Evolutionary conservation across 2,113 vertebrate genomes (phyloP).

Genomic region (Scopus umbretta): DNA sequence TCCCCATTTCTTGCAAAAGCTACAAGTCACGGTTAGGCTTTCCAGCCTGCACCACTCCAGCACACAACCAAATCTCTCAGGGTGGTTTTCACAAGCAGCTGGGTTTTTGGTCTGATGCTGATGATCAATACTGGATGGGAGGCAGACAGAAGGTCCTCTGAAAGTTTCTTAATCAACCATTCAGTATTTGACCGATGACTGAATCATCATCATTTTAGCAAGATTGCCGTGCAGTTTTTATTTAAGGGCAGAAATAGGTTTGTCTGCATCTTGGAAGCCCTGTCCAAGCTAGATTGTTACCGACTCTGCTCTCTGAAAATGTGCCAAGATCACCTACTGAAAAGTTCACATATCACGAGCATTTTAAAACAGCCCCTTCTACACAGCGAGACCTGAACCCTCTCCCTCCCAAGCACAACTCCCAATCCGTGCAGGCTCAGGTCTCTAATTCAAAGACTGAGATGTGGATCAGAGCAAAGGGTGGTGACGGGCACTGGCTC

Average conservation of each 20-base stretch:
- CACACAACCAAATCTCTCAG: background rate
- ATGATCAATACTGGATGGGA: background rate
- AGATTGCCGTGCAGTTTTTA: background rate
- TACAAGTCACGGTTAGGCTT: background rate
- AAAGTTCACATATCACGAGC: rapidly evolving
- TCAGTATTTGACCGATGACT: background rate
- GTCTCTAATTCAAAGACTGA: background rate
- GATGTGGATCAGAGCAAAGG: background rate
- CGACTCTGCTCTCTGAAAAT: background rate
- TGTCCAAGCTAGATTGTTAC: background rate
- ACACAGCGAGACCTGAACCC: background rate
- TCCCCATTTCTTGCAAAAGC: background rate
- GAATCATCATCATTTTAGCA: background rate
- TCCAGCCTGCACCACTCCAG: background rate
- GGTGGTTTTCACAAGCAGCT: background rate
- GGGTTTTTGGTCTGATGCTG: background rate
- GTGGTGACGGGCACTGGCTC: background rate
- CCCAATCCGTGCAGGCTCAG: background rate
- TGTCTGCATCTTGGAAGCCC: background rate
- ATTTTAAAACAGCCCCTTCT: background rate
- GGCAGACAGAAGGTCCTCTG: background rate
- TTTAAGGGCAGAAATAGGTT: background rate
- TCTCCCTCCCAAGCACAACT: background rate
- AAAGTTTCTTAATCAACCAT: background rate
- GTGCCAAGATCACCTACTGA: background rate